phyloP scores from a whole-genome alignment of 2,113 vertebrate genomes.

The Platanista minor region DNA sequence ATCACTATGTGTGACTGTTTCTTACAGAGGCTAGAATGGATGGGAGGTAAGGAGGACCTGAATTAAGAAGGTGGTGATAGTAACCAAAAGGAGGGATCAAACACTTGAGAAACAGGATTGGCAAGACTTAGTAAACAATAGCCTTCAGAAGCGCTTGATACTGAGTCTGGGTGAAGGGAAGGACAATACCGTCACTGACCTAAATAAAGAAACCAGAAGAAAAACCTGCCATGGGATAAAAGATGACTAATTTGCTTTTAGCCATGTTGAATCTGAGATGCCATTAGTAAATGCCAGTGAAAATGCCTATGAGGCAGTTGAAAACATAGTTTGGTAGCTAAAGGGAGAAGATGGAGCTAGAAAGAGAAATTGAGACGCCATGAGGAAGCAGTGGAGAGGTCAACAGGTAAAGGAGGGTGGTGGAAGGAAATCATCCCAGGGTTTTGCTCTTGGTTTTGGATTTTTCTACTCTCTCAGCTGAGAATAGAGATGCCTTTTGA shows the following conservation, averaged over 20 bases:
- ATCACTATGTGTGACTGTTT: neutral
- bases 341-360: neutral
- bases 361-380: neutral
- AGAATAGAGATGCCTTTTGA: neutral
- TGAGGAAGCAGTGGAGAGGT: fast-evolving
- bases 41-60: neutral
- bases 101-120: neutral
- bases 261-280: neutral
- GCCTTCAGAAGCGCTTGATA: neutral
- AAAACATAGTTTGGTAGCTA: neutral
- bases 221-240: neutral
- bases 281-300: neutral
- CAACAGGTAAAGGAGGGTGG: neutral
- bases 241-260: neutral
- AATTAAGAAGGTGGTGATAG: neutral
- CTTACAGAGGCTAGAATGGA: neutral
- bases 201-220: neutral
- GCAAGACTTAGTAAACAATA: neutral
- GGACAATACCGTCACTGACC: neutral
- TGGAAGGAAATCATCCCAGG: neutral
- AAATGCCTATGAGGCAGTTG: neutral
- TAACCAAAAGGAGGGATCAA: neutral
- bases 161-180: neutral
- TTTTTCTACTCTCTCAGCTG: neutral
- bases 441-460: neutral